Evolutionary conservation across 2,113 vertebrate genomes (phyloP).

Genomic region (Syngnathus scovelli): DNA sequence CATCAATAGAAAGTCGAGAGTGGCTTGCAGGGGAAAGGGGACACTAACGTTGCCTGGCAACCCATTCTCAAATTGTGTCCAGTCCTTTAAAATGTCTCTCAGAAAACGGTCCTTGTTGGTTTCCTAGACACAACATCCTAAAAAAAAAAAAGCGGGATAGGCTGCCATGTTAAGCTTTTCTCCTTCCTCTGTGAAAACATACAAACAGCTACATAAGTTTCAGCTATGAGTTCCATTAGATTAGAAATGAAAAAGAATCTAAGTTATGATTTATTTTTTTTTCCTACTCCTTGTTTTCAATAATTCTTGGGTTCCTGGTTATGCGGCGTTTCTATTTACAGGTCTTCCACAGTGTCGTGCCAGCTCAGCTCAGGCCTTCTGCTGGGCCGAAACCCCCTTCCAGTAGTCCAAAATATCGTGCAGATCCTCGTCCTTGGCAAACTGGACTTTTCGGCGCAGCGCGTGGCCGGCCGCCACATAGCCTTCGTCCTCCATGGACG

Average conservation of each 20-base stretch:
- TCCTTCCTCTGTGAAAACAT: constrained; percentile 52
- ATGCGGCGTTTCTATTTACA: constrained; percentile 57
- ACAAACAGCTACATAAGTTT: constrained; percentile 66
- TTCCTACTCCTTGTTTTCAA: constrained; percentile 50
- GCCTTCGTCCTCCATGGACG: constrained; percentile 79
- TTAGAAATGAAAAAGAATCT: constrained; percentile 56
- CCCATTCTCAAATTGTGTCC: constrained; percentile 36
- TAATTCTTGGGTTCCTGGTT: constrained; percentile 25
- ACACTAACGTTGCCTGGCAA: constrained; percentile 38
- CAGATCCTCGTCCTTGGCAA: constrained; percentile 97
- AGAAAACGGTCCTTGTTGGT: not conserved
- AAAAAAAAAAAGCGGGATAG: constrained; percentile 30
- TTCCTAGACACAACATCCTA: not conserved
- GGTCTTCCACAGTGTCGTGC: constrained; percentile 31
- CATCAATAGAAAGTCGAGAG: not conserved
- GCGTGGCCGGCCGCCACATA: constrained; percentile 95
- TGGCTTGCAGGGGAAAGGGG: constrained; percentile 33
- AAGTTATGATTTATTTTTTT: constrained; percentile 47
- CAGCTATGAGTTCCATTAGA: constrained; percentile 60
- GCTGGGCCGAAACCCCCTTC: constrained; percentile 97
- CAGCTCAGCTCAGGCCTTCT: constrained; percentile 83
- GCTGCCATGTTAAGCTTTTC: constrained; percentile 34
- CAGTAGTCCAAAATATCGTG: constrained; percentile 99
- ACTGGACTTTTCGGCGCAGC: constrained; percentile 94
- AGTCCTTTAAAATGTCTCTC: constrained; percentile 3